Base-by-base conservation (phyloP, 2,888 invertebrate species). In the Oscheius sp. region DNA sequence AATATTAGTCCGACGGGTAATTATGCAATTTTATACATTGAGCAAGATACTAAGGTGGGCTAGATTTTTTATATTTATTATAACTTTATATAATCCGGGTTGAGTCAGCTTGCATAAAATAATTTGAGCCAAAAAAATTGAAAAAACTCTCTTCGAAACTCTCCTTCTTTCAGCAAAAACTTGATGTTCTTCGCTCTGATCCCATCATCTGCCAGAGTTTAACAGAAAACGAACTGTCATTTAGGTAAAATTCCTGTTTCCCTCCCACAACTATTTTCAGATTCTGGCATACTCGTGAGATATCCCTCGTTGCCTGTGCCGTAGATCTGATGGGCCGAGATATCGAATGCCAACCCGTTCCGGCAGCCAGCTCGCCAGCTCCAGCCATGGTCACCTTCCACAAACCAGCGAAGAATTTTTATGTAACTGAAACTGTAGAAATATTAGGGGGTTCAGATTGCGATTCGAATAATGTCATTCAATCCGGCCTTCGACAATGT, bases 1-100 rank as follows among this genome's bases (percentile, higher is more conserved):
- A 71, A 80, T 30, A 76, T 79, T 20, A 72, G 74, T 2, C 84
- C 84, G 22, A 72, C 68, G 41, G 78, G 74, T 17, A 74, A 70
- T 9, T 84, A 78, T 68, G 82, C 82, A 1, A 80, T 84, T 14
- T 62, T 84, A 12, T 85, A 85, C 69, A 79, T 85, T 17, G 84
- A 85, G 45, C 80, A 82, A 67, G 81, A 64, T 32, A 65, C 56
- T 14, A 70, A 67, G 38, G 63, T 47, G 17, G 24, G 17, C 12
- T 9, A 51, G n/a, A 14, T 41, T n/a, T n/a, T n/a, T n/a, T n/a
- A n/a, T n/a, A n/a, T n/a, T n/a, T n/a, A n/a, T n/a, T n/a, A n/a
- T n/a, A n/a, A n/a, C n/a, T n/a, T n/a, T n/a, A n/a, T n/a, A n/a
- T n/a, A n/a, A n/a, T n/a, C n/a, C n/a, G n/a, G n/a, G n/a, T n/a